Evolutionary conservation across 2,797 vertebrate genomes (phyloP).

Genomic region (Helicolenus hilgendorfi): DNA sequence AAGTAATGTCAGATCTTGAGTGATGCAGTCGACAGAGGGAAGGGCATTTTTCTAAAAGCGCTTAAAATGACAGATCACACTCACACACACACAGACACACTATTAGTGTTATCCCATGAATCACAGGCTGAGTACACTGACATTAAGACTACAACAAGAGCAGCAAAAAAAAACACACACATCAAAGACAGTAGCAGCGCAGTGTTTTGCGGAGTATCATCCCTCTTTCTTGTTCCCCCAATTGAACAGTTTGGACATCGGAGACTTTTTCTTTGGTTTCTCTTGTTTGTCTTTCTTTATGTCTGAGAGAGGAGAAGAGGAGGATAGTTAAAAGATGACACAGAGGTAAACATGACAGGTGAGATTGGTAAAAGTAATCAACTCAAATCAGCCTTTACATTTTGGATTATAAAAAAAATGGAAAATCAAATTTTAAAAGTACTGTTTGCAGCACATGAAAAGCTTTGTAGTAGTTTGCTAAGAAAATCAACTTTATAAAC

Average conservation of each 20-base stretch:
- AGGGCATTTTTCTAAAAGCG: slow-evolving; percentile 38
- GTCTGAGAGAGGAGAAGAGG: slow-evolving; percentile 58
- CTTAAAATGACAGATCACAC: slow-evolving; percentile 25
- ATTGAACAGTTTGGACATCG: slow-evolving; percentile 78
- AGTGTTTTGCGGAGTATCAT: slow-evolving; percentile 40
- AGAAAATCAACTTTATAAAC: no score
- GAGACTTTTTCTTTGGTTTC: slow-evolving; percentile 86
- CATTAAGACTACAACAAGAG: slow-evolving; percentile 41
- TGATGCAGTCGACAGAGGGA: slow-evolving; percentile 57
- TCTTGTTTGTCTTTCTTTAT: slow-evolving; percentile 88
- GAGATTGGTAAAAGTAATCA: neutral
- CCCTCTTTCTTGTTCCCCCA: slow-evolving; percentile 79
- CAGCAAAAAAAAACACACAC: neutral
- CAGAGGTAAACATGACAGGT: neutral
- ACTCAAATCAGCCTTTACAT: neutral
- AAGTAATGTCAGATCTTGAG: slow-evolving; percentile 41
- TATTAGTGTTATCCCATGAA: slow-evolving; percentile 30
- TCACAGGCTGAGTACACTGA: slow-evolving; percentile 45
- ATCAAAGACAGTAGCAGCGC: slow-evolving; percentile 6
- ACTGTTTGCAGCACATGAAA: neutral
- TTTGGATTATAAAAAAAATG: neutral
- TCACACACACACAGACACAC: neutral
- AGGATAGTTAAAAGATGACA: neutral
- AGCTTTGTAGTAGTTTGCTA: neutral
- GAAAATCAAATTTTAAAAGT: neutral